Base-by-base conservation (phyloP, 2,888 invertebrate species). In the Heliconius sara region DNA sequence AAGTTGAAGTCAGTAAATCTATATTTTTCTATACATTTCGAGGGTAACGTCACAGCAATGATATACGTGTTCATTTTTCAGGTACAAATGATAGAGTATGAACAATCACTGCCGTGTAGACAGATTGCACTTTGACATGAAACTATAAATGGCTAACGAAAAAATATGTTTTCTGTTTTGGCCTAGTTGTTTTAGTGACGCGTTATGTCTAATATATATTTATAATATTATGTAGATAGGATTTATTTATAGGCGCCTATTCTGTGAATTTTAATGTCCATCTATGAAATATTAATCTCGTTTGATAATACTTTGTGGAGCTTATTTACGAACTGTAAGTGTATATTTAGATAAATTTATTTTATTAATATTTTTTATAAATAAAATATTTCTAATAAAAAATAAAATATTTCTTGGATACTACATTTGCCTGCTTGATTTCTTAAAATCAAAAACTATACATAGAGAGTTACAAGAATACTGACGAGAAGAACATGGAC, bases 121-220 rank as follows among this genome's bases (percentile, higher is more conserved):
- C 57, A 71, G 66, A 81, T 81, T 77, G 77, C 66, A 12, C 27
- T 81, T 75, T 60, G 79, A 77, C 79, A 81, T 79, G 81, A 66
- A 70, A 77, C 74, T 43, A 25, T 77, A 79, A 70, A 79, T 43
- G 34, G 57, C 30, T 78, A 70, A 65, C 73, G 13, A 70, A 70
- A 71, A 34, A 43, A 30, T 13, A 78, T 34, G 22, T 34, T 52
- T 34, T 19, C 66, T 39, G 9, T 16, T 27, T 65, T 65, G 30
- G 13, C n/a, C 57, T 73, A 10, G 3, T 57, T 25, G 16, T 9
- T 34, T 34, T 43, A 68, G 60, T 57, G 22, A 22, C 1, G 7
- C 52, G 6, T 22, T 22, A 52, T 52, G 22, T 52, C 19, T 47
- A 47, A 47, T 39, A 39, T 39, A 10, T 39, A 39, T 39, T 39